These are phyloP conservation scores for Andrena haemorrhoa DNA, from an alignment of 2,888 invertebrate species.

Conservation along the genomic window DNA sequence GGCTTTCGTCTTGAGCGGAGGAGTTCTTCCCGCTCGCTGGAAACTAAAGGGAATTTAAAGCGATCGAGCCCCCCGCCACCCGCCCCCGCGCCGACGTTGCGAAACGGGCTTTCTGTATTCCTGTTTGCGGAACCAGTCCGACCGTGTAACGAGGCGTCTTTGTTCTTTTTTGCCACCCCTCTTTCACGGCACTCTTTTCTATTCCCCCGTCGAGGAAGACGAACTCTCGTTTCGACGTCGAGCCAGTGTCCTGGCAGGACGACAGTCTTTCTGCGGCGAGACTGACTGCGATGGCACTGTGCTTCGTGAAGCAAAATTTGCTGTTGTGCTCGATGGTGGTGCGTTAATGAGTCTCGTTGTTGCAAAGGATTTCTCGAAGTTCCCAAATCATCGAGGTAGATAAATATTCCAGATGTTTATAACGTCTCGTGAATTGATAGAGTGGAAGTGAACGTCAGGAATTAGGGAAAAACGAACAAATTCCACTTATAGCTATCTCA, in stretches of 20 bases:
- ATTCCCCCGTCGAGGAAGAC: conserved; percentile 8
- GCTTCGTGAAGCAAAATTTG: too few species aligned
- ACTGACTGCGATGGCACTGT: neutral
- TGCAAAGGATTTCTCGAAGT: too few species aligned
- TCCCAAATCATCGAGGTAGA: too few species aligned
- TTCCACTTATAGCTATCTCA: too few species aligned
- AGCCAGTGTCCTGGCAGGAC: conserved; percentile 2
- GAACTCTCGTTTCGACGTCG: conserved; percentile 31
- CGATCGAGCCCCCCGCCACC: conserved; percentile 6
- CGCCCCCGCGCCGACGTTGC: neutral
- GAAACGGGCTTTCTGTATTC: conserved; percentile 12
- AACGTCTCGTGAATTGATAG: too few species aligned
- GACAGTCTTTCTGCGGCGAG: neutral
- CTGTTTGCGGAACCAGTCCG: conserved; percentile 40
- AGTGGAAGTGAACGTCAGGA: too few species aligned
- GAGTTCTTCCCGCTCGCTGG: conserved; percentile 6
- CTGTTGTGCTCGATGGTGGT: too few species aligned
- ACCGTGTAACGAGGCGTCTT: conserved; percentile 45
- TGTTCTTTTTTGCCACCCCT: conserved; percentile 14
- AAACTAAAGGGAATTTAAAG: conserved; percentile 34
- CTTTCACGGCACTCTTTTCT: neutral
- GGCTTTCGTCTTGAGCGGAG: conserved; percentile 32
- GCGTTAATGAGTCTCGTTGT: too few species aligned
- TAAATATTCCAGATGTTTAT: too few species aligned
- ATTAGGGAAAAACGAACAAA: too few species aligned